Evolutionary conservation across 1,140 invertebrate genomes (phyloP).

Genomic region (Triops longicaudatus): DNA sequence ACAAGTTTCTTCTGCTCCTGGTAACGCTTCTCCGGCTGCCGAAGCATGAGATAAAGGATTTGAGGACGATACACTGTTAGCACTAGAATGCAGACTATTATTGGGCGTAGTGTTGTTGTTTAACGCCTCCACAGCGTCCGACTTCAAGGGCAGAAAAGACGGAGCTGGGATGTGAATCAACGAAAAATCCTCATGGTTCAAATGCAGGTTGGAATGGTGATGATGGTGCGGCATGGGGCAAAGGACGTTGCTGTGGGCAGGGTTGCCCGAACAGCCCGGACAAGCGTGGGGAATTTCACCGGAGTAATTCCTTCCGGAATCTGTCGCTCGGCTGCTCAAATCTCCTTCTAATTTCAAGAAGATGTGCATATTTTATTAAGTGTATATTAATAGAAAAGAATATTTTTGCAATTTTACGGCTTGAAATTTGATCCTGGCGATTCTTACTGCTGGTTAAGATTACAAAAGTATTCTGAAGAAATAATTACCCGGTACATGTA

Average conservation of each 20-base stretch:
- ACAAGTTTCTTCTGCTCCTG: slow-evolving; percentile 43
- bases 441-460: too few relatives aligned
- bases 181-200: background rate
- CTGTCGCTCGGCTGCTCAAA: background rate
- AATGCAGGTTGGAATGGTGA: background rate
- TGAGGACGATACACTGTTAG: background rate
- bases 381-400: too few relatives aligned
- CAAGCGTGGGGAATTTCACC: background rate
- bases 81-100: background rate
- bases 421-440: too few relatives aligned
- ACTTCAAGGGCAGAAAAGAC: background rate
- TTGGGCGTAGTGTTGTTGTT: background rate
- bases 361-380: background rate
- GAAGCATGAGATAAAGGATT: too few relatives aligned
- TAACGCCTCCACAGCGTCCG: background rate
- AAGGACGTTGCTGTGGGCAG: background rate
- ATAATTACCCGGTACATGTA: too few relatives aligned
- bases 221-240: background rate
- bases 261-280: background rate
- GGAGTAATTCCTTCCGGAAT: background rate
- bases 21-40: background rate
- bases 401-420: too few relatives aligned
- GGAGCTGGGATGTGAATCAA: background rate
- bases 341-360: background rate
- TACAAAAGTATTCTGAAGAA: too few relatives aligned